Base-by-base conservation (phyloP, 1,140 invertebrate genomes). In the Eciton burchellii region DNA sequence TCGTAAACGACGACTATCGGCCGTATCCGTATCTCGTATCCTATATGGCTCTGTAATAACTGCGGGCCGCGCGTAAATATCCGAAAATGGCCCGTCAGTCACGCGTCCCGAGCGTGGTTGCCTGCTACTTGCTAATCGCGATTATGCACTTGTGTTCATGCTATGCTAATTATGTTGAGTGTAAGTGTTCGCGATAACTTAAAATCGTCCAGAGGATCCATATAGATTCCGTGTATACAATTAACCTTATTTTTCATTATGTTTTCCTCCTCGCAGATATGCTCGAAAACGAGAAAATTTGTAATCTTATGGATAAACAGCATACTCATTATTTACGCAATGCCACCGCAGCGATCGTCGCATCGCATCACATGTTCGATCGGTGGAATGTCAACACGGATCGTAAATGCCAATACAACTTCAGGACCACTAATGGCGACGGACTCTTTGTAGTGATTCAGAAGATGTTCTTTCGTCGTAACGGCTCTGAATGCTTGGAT, bases 401-500 rank as follows among this genome's bases (percentile, higher is more conserved):
- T 71, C 82, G 89, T 57, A n/a, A 56, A 5, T 93, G 92, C 35
- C 91, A 82, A 29, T 93, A 91, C 52, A 73, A 76, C 6, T 71
- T 92, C 35, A 89, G 85, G 72, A 76, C 88, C 6, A 26, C 29
- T 0, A 89, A 89, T 49, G 82, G 70, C 0, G 82, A 87, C 11
- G 88, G 90, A 6, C 47, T 93, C 1, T 91, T 92, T 24, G 91
- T 87, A n/a, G 91, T 93, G 3, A 87, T 93, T 26, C 92, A 93
- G 54, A 90, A 81, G 45, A 89, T 93, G 85, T 89, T 88, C 54
- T 88, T 93, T 4, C 84, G 92, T 35, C 74, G 54, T 8, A 89
- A 90, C 54, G 86, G 71, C 4, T 5, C 52, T n/a, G 35, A 83
- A 0, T 93, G 92, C 43, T 16, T 92, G 14, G 92, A 93, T 83